Conservation (phyloP, 2,113 vertebrate genomes). For the Phocoena sinus region DNA sequence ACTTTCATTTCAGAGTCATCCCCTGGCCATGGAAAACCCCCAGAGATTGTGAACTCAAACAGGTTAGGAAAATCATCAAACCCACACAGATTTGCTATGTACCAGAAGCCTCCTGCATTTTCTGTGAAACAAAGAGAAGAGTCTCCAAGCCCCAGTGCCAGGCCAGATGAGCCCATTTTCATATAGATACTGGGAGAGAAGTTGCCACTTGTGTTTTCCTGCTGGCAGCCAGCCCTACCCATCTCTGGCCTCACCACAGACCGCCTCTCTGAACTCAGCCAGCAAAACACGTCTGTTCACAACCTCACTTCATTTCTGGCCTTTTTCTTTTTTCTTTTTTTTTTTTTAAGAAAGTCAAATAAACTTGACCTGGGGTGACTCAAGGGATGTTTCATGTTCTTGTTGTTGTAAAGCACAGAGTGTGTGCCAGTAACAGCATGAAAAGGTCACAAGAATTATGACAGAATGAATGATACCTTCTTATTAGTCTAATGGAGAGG, state of each 20-base stretch:
- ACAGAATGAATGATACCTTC: slow-evolving; percentile 74
- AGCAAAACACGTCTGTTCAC: slow-evolving; percentile 77
- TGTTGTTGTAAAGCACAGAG: slow-evolving; percentile 72
- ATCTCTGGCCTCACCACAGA: slow-evolving; percentile 73
- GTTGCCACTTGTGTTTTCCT: slow-evolving; percentile 63
- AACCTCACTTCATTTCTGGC: slow-evolving; percentile 41
- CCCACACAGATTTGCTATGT: neutral
- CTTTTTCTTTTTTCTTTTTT: neutral
- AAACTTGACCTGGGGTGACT: slow-evolving; percentile 78
- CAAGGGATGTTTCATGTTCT: slow-evolving; percentile 74
- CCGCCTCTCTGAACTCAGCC: slow-evolving; percentile 70
- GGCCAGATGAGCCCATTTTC: neutral
- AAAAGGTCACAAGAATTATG: slow-evolving; percentile 74
- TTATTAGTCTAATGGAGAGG: slow-evolving; percentile 63
- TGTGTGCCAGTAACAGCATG: slow-evolving; percentile 72
- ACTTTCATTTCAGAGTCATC: slow-evolving; percentile 23
- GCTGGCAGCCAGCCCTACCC: slow-evolving; percentile 67
- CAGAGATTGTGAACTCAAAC: neutral
- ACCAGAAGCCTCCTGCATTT: slow-evolving; percentile 37
- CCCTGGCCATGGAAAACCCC: neutral
- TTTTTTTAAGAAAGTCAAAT: slow-evolving; percentile 70
- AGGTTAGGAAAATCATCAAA: slow-evolving; percentile 55
- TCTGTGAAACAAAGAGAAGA: slow-evolving; percentile 34
- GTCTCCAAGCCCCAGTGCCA: neutral
- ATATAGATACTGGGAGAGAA: slow-evolving; percentile 17